phyloP scores from a whole-genome alignment of 2,888 invertebrate species.

The Eupeodes latifasciatus region DNA sequence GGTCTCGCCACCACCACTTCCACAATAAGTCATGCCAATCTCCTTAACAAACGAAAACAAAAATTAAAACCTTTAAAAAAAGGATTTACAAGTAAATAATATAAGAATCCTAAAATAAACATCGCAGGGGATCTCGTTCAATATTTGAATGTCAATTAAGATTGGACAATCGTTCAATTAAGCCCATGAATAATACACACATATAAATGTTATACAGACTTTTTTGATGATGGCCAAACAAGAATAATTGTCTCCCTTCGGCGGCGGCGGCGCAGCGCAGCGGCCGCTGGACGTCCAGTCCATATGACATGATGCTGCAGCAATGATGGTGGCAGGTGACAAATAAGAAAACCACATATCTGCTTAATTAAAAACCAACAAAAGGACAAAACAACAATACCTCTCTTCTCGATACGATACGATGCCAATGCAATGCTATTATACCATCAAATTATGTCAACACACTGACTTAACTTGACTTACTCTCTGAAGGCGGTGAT shows the following conservation, averaged over 20 bases:
- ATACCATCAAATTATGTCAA: conserved; percentile 58
- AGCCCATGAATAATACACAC: conserved; percentile 32
- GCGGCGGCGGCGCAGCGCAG: background rate
- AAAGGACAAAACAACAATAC: conserved; percentile 60
- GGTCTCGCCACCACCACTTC: conserved; percentile 41
- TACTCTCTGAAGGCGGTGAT: too few relatives aligned
- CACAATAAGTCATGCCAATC: conserved; percentile 24
- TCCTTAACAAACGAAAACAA: background rate
- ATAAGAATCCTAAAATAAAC: conserved; percentile 42
- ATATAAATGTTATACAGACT: background rate
- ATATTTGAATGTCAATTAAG: conserved; percentile 75
- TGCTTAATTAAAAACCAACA: conserved; percentile 73
- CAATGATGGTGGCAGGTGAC: conserved; percentile 62
- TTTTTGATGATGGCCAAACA: background rate
- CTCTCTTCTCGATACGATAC: background rate
- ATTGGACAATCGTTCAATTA: conserved; percentile 67
- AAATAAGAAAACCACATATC: conserved; percentile 67
- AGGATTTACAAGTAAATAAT: conserved; percentile 15
- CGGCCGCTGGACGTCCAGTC: background rate
- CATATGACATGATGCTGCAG: conserved; percentile 21
- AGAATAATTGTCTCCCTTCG: background rate
- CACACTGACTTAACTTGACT: conserved; percentile 29
- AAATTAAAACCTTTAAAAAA: background rate
- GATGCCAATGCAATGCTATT: conserved; percentile 13
- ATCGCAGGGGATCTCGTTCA: conserved; percentile 45